phyloP scores from a whole-genome alignment of 2,888 invertebrate genomes.

The Euplagia quadripunctaria region DNA sequence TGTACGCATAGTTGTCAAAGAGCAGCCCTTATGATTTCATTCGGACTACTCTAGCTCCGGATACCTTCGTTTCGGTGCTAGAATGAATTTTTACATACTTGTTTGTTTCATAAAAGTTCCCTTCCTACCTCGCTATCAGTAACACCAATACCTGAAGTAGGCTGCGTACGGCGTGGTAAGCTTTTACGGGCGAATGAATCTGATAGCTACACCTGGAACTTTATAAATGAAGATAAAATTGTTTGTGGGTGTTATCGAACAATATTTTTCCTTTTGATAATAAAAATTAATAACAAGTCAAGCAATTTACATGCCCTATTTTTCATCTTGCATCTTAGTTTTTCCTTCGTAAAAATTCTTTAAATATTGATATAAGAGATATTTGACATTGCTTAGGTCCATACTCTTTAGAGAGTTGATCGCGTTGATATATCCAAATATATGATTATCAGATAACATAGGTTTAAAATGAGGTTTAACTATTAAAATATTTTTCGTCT shows the following conservation, averaged over 20 bases:
- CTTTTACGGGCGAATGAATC: conserved; percentile 12
- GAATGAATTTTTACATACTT: not conserved
- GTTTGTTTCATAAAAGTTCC: not conserved
- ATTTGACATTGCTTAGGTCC: too few species aligned
- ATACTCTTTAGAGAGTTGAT: not conserved
- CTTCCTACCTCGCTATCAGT: not conserved
- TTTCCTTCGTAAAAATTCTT: not conserved
- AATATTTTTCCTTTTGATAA: conserved; percentile 14
- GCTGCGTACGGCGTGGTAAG: conserved; percentile 8
- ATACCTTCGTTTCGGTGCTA: not conserved
- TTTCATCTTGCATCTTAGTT: not conserved
- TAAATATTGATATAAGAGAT: not conserved
- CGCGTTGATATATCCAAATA: not conserved
- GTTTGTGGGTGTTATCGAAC: conserved; percentile 12
- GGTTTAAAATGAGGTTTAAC: too few species aligned
- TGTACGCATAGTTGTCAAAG: too few species aligned
- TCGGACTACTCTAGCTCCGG: not conserved
- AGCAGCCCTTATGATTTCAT: too few species aligned
- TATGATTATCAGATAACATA: too few species aligned
- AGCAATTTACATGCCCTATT: not conserved
- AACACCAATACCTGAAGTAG: conserved; percentile 1
- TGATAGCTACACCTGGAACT: conserved; percentile 22
- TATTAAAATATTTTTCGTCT: too few species aligned
- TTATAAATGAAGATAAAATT: conserved; percentile 25
- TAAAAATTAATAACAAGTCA: conserved; percentile 11